These are phyloP conservation scores for Botia kubotai DNA, from an alignment of 2,797 vertebrate species.

Conservation along the genomic window DNA sequence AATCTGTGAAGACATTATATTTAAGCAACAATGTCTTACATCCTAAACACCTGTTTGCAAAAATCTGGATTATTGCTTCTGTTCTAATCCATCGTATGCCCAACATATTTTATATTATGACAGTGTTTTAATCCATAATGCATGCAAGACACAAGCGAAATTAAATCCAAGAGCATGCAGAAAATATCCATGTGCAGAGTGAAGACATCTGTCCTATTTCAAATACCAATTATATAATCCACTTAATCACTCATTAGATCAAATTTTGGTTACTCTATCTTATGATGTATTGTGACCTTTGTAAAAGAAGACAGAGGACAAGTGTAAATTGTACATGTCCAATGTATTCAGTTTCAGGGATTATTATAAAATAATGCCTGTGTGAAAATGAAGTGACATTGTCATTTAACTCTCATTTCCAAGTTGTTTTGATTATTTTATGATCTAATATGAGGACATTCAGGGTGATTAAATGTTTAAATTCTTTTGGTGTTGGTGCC, in stretches of 20 bases:
- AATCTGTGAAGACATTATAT: background rate
- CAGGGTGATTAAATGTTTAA: background rate
- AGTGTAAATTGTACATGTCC: too few relatives aligned
- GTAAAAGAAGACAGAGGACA: background rate
- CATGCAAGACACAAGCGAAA: background rate
- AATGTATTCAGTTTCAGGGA: too few relatives aligned
- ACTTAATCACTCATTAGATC: background rate
- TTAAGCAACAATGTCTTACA: background rate
- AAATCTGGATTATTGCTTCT: constrained; percentile 13
- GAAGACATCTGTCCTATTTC: constrained; percentile 26
- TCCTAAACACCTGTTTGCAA: background rate
- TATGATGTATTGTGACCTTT: background rate
- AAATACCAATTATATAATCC: background rate
- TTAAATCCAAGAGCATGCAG: background rate
- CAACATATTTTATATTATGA: background rate
- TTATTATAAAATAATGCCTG: too few relatives aligned
- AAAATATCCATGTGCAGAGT: background rate
- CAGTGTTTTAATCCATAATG: constrained; percentile 29
- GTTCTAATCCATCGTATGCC: constrained; percentile 11
- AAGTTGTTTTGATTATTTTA: background rate
- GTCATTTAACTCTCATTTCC: too few relatives aligned
- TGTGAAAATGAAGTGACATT: too few relatives aligned
- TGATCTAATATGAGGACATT: background rate
- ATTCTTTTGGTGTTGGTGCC: background rate
- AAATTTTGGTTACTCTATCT: background rate